Evolutionary conservation across 2,888 invertebrate species (phyloP).

Genomic region (Ariolimax columbianus): DNA sequence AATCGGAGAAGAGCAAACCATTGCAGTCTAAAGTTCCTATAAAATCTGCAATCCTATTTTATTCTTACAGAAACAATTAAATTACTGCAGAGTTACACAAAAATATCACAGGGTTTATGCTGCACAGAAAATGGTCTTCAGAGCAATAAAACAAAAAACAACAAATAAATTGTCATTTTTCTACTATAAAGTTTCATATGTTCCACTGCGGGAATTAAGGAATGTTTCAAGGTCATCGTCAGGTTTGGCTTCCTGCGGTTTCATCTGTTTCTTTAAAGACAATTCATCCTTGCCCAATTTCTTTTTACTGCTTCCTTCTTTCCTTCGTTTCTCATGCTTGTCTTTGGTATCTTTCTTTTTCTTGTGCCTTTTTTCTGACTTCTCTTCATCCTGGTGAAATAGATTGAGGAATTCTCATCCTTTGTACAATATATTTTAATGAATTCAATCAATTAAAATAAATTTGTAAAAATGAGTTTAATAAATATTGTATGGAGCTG

Average conservation of each 20-base stretch:
- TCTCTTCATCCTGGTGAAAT: constrained; percentile 37
- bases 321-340: constrained; percentile 14
- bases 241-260: constrained; percentile 59
- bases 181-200: constrained; percentile 65
- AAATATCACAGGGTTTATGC: not conserved
- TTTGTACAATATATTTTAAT: no score
- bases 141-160: not conserved
- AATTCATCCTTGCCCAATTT: constrained; percentile 51
- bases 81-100: no score
- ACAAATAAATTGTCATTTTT: not conserved
- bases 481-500: no score
- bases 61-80: no score
- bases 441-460: no score
- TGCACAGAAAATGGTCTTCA: not conserved
- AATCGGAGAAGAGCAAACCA: no score
- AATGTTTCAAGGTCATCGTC: constrained; percentile 71
- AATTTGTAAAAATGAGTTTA: no score
- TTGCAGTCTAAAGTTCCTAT: no score
- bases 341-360: constrained; percentile 47
- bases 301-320: constrained; percentile 30
- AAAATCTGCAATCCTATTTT: no score
- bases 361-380: constrained; percentile 44
- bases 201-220: constrained; percentile 64
- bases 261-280: constrained; percentile 57
- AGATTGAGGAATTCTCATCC: no score